Percentiles rank a stretch among this genome's conserved stretches.
phyloP scores from a whole-genome alignment of 2,113 vertebrate genomes.

The Alethe castanea region DNA sequence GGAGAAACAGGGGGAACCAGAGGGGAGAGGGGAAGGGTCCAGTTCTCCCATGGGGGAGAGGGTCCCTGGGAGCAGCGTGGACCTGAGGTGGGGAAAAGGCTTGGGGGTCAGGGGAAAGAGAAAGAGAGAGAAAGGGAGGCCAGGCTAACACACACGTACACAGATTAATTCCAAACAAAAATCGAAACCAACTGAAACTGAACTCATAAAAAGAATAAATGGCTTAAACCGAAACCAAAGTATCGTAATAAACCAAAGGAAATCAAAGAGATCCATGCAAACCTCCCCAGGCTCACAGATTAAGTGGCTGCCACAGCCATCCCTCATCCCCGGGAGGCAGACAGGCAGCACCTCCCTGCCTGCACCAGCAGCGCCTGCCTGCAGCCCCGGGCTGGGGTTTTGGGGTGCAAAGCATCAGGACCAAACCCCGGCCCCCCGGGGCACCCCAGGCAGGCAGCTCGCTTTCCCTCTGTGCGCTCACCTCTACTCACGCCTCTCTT shows the following conservation, averaged over 20 bases:
- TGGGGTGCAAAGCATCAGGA: neutral
- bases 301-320: slow-evolving; percentile 78
- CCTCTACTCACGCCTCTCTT: neutral
- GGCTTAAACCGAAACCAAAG: slow-evolving; percentile 72
- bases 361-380: neutral
- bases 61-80: slow-evolving; percentile 2
- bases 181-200: slow-evolving; percentile 65
- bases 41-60: neutral
- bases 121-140: slow-evolving; percentile 18
- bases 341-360: slow-evolving; percentile 19
- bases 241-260: slow-evolving; percentile 74
- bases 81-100: slow-evolving; percentile 30
- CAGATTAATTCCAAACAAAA: slow-evolving; percentile 67
- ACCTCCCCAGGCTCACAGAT: slow-evolving; percentile 82
- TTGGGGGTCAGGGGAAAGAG: neutral
- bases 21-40: neutral
- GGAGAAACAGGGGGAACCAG: neutral
- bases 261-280: slow-evolving; percentile 79
- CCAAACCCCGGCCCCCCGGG: neutral
- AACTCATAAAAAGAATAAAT: slow-evolving; percentile 75
- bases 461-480: neutral
- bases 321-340: slow-evolving; percentile 72
- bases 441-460: slow-evolving; percentile 22
- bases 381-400: neutral
- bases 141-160: slow-evolving; percentile 75